phyloP scores from a whole-genome alignment of 2,113 vertebrate genomes.

The Apteryx mantelli region DNA sequence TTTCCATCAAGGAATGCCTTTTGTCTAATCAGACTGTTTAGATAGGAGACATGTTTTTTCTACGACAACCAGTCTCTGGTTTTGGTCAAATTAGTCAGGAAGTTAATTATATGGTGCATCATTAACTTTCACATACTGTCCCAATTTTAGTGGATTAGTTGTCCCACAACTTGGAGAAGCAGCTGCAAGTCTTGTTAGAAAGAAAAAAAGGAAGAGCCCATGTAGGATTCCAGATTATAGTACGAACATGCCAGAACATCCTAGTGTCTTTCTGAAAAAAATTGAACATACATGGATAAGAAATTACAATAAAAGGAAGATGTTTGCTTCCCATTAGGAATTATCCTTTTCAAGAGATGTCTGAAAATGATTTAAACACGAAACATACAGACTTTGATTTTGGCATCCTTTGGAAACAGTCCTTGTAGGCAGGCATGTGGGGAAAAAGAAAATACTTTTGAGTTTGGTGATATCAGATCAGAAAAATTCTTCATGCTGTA shows the following conservation, averaged over 20 bases:
- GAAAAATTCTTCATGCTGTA: neutral
- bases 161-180: neutral
- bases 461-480: neutral
- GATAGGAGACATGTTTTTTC: neutral
- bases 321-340: neutral
- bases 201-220: neutral
- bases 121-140: neutral
- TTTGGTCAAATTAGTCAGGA: neutral
- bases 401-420: neutral
- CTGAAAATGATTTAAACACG: neutral
- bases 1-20: neutral
- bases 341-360: neutral
- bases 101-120: neutral
- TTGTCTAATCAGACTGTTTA: neutral
- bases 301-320: neutral
- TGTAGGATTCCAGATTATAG: neutral
- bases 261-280: neutral
- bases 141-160: neutral
- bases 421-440: neutral
- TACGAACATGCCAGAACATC: slow-evolving; percentile 23
- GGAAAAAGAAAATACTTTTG: neutral
- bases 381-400: neutral
- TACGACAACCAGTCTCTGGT: neutral
- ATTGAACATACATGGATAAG: neutral
- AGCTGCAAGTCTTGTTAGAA: neutral